These are phyloP conservation scores for Turnix velox DNA, from an alignment of 2,113 vertebrate species.

Conservation along the genomic window DNA sequence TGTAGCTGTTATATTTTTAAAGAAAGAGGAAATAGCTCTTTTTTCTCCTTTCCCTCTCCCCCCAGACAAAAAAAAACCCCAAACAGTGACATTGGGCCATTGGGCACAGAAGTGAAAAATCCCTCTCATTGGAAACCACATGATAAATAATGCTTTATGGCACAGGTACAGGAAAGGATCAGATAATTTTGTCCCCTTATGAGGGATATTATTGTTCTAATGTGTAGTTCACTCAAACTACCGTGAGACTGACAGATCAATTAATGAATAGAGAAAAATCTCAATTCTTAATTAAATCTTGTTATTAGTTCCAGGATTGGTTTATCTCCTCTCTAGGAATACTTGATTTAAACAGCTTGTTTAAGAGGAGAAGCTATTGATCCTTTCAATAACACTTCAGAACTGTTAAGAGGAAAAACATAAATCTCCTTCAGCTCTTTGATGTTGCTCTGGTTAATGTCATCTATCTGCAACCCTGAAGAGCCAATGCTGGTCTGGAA, in stretches of 20 bases:
- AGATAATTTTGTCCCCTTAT: not conserved
- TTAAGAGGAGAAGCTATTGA: constrained; percentile 29
- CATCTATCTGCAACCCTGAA: not conserved
- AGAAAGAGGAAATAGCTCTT: not conserved
- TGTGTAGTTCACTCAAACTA: not conserved
- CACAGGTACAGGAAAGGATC: not conserved
- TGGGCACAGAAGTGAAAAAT: not conserved
- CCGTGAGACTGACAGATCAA: not conserved
- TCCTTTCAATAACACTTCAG: constrained; percentile 33
- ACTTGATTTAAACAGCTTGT: constrained; percentile 17
- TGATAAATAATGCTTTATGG: not conserved
- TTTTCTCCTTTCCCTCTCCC: not conserved
- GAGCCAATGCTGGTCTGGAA: not conserved
- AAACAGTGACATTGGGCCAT: not conserved
- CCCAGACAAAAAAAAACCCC: too few species aligned
- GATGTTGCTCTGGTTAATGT: constrained; percentile 12
- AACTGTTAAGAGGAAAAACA: constrained; percentile 20
- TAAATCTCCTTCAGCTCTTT: constrained; percentile 25
- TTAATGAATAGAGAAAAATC: not conserved
- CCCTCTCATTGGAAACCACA: not conserved
- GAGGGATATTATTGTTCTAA: not conserved
- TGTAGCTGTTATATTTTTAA: not conserved
- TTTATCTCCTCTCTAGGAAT: constrained; percentile 16
- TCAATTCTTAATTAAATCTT: constrained; percentile 28
- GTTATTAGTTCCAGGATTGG: not conserved